Base-by-base conservation (phyloP, 2,113 vertebrate genomes). In the Channa maculata region DNA sequence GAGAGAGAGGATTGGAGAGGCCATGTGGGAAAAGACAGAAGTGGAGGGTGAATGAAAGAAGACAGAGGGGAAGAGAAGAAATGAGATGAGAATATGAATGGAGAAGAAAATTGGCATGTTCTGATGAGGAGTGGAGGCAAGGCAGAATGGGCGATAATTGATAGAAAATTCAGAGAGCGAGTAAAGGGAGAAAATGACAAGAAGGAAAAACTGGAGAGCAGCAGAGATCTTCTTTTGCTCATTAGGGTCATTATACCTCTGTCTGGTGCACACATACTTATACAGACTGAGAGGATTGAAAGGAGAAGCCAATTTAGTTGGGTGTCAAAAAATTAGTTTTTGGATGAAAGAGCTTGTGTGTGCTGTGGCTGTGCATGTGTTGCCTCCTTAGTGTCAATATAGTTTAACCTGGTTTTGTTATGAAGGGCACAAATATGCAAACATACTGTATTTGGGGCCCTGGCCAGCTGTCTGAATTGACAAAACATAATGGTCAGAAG, bases 171-270 rank as follows among this genome's bases (percentile, higher is more conserved):
- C 86, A 65, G 55, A 64, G 50, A 68, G 53, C 24, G 39, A 72
- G 50, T 65, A 84, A 70, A 50, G 58, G 67, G 58, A 72, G 58
- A 59, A 84, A 77, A 72, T 73, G 63, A 84, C 71, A 86, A 61
- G 61, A 24, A 78, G 51, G 58, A 65, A 72, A 67, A 84, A 77
- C 5, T 3, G 8, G 41, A 65, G 79, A 86, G 80, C 57, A 72
- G 80, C 55, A 68, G 71, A 84, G 82, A 83, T 88, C 80, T 49
- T 87, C 72, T 53, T 43, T 58, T 82, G 65, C 91, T 91, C 88
- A 90, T 90, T 89, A 86, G 53, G 81, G 83, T 89, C 86, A 86
- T 91, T 88, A 90, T 72, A 77, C 73, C 75, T 60, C 79, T 0
- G 69, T 77, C 81, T 80, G 73, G 44, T 79, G 59, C 33, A 1